Conservation (phyloP, 2,797 vertebrate genomes). For the Acridotheres tristis region DNA sequence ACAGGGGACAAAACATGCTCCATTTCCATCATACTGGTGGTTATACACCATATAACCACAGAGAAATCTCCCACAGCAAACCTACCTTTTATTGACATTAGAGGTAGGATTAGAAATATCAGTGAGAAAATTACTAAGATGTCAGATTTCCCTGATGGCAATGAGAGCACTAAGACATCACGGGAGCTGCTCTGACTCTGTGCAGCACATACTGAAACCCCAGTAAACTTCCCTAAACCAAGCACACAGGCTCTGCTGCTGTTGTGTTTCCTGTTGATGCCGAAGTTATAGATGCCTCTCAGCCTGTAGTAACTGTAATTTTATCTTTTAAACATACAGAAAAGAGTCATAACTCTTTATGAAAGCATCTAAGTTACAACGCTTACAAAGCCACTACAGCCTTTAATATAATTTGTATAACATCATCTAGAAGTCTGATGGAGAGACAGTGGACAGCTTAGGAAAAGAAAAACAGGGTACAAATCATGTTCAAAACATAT, state of each 20-base stretch:
- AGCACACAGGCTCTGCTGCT: accelerated
- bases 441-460: neutral
- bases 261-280: neutral
- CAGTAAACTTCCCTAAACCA: neutral
- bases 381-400: neutral
- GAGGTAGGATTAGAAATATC: neutral
- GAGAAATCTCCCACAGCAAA: neutral
- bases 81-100: neutral
- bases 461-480: neutral
- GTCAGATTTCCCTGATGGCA: neutral
- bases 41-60: neutral
- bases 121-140: neutral
- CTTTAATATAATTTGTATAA: neutral
- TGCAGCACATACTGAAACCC: neutral
- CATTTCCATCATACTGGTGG: neutral
- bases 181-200: neutral
- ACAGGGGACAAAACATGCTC: neutral
- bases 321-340: neutral
- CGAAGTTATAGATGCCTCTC: neutral
- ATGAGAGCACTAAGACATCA: neutral
- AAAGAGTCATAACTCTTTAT: neutral
- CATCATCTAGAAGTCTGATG: neutral
- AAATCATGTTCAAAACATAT: neutral
- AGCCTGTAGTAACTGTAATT: neutral
- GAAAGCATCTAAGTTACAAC: neutral